Evolutionary conservation across 2,888 invertebrate genomes (phyloP).

Genomic region (Erpobdella octoculata): DNA sequence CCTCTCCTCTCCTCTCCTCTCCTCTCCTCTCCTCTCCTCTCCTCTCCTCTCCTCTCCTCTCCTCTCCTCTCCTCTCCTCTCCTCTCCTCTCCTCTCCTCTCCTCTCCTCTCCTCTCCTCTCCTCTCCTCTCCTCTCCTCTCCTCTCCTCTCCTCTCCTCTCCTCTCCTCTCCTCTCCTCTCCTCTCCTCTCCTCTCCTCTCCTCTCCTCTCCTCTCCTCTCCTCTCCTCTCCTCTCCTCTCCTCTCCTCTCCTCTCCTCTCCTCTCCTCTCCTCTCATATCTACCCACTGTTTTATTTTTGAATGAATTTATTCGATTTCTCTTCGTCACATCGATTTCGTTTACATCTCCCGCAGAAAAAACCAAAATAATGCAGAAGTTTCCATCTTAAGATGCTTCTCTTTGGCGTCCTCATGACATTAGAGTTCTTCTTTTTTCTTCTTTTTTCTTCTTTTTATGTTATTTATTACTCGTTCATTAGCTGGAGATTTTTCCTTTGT

Average conservation of each 20-base stretch:
- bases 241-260: conserved; percentile 5
- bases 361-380: too few species aligned
- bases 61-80: not conserved
- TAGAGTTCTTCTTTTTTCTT: too few species aligned
- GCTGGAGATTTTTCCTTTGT: too few species aligned
- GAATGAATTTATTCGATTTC: too few species aligned
- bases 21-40: not conserved
- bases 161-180: not conserved
- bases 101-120: not conserved
- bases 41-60: not conserved
- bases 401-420: too few species aligned
- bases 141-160: not conserved
- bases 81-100: not conserved
- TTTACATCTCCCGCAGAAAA: too few species aligned
- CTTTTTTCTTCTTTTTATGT: too few species aligned
- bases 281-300: too few species aligned
- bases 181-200: not conserved
- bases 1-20: not conserved
- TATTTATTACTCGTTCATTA: too few species aligned
- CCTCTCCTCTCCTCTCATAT: not conserved
- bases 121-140: not conserved
- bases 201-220: conserved; percentile 18
- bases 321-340: too few species aligned
- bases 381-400: too few species aligned
- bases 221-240: conserved; percentile 12